Percentiles rank a stretch among this genome's conserved stretches.
These are phyloP conservation scores for Salticus scenicus DNA, from an alignment of 2,888 invertebrate genomes.

Conservation along the genomic window DNA sequence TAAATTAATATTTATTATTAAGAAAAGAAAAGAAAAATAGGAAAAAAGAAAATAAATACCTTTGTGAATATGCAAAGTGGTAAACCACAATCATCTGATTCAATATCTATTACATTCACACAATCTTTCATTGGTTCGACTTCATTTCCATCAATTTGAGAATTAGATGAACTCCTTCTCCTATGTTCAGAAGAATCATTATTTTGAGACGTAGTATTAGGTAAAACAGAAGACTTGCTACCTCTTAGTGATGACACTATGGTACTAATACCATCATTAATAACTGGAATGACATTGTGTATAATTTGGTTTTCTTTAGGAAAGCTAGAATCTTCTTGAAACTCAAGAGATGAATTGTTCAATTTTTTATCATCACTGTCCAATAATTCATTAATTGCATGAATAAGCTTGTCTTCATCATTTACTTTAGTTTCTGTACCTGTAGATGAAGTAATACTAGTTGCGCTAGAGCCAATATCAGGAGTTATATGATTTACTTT, in stretches of 20 bases:
- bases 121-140: constrained; percentile 16
- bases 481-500: constrained; percentile 63
- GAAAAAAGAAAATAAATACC: constrained; percentile 75
- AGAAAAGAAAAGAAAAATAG: background rate
- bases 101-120: constrained; percentile 72
- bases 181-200: constrained; percentile 32
- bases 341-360: constrained; percentile 44
- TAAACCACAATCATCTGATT: constrained; percentile 85
- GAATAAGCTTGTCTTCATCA: constrained; percentile 56
- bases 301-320: background rate
- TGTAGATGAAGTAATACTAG: constrained; percentile 57
- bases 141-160: constrained; percentile 31
- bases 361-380: constrained; percentile 48
- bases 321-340: constrained; percentile 40
- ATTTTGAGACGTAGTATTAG: background rate
- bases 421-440: constrained; percentile 49
- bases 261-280: constrained; percentile 48
- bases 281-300: constrained; percentile 29
- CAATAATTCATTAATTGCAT: constrained; percentile 57
- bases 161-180: constrained; percentile 55
- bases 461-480: constrained; percentile 65
- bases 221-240: constrained; percentile 55
- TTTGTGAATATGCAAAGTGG: constrained; percentile 91
- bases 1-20: no score
- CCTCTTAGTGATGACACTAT: constrained; percentile 47